Evolutionary conservation across 2,113 vertebrate species (phyloP).

Genomic region (Macquaria australasica): DNA sequence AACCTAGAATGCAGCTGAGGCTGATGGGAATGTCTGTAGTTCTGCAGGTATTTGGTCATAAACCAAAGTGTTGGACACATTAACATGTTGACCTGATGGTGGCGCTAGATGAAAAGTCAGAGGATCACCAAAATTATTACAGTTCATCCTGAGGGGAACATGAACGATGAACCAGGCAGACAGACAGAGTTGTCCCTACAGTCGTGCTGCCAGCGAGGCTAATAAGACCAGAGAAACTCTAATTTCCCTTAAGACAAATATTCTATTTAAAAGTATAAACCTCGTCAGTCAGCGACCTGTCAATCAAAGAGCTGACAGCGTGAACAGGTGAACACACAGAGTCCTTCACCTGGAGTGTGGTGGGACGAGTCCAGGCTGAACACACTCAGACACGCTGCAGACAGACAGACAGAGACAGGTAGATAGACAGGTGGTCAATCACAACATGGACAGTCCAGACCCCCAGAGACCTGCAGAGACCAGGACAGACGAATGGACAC

Average conservation of each 20-base stretch:
- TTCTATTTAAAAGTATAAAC: too few relatives aligned
- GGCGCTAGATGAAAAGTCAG: not conserved
- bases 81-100: not conserved
- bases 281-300: not conserved
- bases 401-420: slow-evolving; percentile 71
- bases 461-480: slow-evolving; percentile 21
- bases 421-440: slow-evolving; percentile 73
- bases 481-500: not conserved
- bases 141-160: not conserved
- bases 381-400: slow-evolving; percentile 92
- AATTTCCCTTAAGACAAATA: too few relatives aligned
- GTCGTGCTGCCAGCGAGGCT: not conserved
- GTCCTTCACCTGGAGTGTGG: slow-evolving; percentile 89
- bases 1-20: not conserved
- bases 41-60: not conserved
- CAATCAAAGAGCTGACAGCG: not conserved
- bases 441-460: slow-evolving; percentile 64
- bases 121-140: not conserved
- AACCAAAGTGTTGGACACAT: not conserved
- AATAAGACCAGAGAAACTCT: not conserved
- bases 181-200: not conserved
- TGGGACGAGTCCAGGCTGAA: slow-evolving; percentile 89
- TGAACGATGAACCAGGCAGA: not conserved
- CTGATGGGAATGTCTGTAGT: not conserved
- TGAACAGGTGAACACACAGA: slow-evolving; percentile 56